Conservation (phyloP, 1,140 invertebrate species). For the Trichonephila inaurata region DNA sequence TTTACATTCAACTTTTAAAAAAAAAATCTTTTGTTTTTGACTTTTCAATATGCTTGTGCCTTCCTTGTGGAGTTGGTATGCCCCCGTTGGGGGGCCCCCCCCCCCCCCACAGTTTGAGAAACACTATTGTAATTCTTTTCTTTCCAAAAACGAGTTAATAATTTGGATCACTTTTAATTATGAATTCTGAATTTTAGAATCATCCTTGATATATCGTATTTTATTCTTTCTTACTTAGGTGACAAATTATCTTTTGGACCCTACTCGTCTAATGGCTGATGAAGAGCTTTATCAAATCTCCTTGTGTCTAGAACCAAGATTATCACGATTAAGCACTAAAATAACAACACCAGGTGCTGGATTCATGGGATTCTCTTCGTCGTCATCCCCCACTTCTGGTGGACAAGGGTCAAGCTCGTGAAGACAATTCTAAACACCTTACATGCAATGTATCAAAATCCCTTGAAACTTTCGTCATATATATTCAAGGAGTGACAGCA, state of each 20-base stretch:
- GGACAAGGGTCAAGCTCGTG: slow-evolving; percentile 46
- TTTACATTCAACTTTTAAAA: no score
- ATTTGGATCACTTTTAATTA: no score
- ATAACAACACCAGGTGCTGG: slow-evolving; percentile 63
- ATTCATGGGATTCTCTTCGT: slow-evolving; percentile 72
- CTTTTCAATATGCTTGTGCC: no score
- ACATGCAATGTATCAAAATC: neutral
- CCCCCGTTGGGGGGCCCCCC: no score
- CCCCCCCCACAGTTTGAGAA: no score
- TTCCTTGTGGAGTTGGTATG: no score
- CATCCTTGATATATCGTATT: no score
- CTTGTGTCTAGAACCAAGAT: slow-evolving; percentile 91
- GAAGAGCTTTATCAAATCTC: slow-evolving; percentile 92
- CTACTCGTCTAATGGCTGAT: slow-evolving; percentile 86
- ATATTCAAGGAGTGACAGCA: slow-evolving; percentile 13
- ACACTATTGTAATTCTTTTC: no score
- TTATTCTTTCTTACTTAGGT: slow-evolving; percentile 79
- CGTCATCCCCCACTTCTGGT: slow-evolving; percentile 40
- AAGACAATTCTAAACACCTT: neutral
- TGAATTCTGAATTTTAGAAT: no score
- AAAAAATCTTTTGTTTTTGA: no score
- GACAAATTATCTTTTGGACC: slow-evolving; percentile 90
- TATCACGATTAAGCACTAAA: slow-evolving; percentile 80
- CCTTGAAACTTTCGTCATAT: neutral
- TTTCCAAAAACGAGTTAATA: no score